Evolutionary conservation across 2,888 invertebrate genomes (phyloP).

Genomic region (Nemurella pictetii): DNA sequence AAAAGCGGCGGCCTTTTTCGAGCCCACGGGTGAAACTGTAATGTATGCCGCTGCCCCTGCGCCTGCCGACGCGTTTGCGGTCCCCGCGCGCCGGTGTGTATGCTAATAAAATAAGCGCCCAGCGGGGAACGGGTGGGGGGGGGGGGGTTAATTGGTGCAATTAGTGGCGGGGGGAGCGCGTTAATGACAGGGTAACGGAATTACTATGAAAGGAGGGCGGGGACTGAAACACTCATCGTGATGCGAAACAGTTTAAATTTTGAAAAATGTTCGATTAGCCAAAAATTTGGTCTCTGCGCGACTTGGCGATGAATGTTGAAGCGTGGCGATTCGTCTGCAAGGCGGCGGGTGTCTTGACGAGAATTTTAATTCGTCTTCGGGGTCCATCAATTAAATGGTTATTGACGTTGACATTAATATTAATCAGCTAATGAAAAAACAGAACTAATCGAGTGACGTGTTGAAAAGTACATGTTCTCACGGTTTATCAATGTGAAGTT

Average conservation of each 20-base stretch:
- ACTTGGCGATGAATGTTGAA: neutral
- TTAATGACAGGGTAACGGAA: slow-evolving; percentile 37
- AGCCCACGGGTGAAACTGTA: neutral
- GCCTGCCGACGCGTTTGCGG: neutral
- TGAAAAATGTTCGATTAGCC: neutral
- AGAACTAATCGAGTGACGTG: no score
- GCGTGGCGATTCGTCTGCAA: neutral
- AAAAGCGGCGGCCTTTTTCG: neutral
- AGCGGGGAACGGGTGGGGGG: neutral
- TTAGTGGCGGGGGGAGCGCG: slow-evolving; percentile 33
- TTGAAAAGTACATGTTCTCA: neutral
- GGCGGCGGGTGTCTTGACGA: neutral
- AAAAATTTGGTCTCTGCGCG: neutral
- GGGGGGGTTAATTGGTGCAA: slow-evolving; percentile 35
- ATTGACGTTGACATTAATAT: neutral
- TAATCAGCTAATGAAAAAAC: neutral
- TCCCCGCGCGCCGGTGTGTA: neutral
- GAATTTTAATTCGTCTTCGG: neutral
- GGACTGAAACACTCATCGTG: neutral
- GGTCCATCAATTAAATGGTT: neutral
- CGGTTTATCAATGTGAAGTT: neutral
- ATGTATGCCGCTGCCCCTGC: neutral
- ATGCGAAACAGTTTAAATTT: neutral
- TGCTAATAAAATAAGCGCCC: slow-evolving; percentile 23
- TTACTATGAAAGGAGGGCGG: slow-evolving; percentile 5